These are phyloP conservation scores for Danio jaintianensis DNA, from an alignment of 2,797 vertebrate species.

Conservation along the genomic window DNA sequence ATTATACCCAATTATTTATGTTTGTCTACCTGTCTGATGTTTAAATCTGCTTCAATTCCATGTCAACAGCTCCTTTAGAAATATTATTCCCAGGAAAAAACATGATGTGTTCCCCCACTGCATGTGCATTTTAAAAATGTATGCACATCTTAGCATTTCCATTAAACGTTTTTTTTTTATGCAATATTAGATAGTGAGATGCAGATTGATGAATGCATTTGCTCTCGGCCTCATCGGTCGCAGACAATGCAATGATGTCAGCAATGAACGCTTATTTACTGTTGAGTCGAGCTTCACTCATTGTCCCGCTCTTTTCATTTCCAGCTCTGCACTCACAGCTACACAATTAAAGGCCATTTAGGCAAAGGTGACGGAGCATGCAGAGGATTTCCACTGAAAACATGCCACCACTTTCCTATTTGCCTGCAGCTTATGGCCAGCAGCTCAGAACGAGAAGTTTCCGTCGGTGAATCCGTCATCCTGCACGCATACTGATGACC, in stretches of 20 bases:
- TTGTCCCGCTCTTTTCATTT: slow-evolving; percentile 84
- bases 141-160: no score
- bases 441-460: slow-evolving; percentile 68
- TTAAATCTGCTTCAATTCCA: no score
- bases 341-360: slow-evolving; percentile 88
- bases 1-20: no score
- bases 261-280: slow-evolving; percentile 89
- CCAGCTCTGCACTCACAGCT: slow-evolving; percentile 79
- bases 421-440: slow-evolving; percentile 82
- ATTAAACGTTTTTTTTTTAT: no score
- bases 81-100: no score
- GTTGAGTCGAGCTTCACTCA: slow-evolving; percentile 86
- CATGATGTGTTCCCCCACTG: no score
- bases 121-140: no score
- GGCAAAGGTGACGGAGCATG: slow-evolving; percentile 87
- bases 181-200: background rate
- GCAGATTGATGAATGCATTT: background rate
- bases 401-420: slow-evolving; percentile 86
- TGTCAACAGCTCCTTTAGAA: no score
- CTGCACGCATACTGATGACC: background rate
- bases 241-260: slow-evolving; percentile 87
- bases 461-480: background rate
- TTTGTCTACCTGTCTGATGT: no score
- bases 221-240: slow-evolving; percentile 75
- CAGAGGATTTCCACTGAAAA: slow-evolving; percentile 85